Conservation (phyloP, 2,113 vertebrate genomes). For the Calonectris borealis region DNA sequence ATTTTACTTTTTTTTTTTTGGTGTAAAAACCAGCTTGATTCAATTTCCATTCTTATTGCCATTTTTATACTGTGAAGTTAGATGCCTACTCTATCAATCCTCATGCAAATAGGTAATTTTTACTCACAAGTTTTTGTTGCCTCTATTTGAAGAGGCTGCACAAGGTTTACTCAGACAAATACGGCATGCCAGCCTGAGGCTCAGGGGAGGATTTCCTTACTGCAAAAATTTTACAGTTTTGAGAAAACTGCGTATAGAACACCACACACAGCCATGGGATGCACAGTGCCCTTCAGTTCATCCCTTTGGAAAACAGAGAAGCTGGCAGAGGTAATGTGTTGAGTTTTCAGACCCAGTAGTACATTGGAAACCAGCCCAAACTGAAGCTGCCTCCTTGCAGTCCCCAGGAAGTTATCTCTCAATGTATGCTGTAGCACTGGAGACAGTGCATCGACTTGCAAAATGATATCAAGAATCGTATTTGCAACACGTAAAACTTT, state of each 20-base stretch:
- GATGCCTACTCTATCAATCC: background rate
- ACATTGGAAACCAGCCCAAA: background rate
- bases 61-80: background rate
- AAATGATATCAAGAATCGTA: background rate
- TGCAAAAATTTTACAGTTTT: background rate
- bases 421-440: background rate
- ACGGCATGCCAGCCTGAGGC: background rate
- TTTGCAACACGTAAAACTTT: background rate
- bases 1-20: background rate
- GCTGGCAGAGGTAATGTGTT: background rate
- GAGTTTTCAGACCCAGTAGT: background rate
- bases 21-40: background rate
- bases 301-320: background rate
- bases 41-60: background rate
- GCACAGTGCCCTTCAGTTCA: background rate
- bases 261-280: fast-evolving
- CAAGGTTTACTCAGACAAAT: background rate
- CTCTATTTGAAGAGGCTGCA: background rate
- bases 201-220: background rate
- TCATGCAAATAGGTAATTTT: background rate
- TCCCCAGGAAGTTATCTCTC: background rate
- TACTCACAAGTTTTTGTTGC: background rate
- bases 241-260: background rate
- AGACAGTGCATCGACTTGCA: background rate
- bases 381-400: background rate